Evolutionary conservation across 1,140 invertebrate species (phyloP).

Genomic region (Paraescarpia echinospica): DNA sequence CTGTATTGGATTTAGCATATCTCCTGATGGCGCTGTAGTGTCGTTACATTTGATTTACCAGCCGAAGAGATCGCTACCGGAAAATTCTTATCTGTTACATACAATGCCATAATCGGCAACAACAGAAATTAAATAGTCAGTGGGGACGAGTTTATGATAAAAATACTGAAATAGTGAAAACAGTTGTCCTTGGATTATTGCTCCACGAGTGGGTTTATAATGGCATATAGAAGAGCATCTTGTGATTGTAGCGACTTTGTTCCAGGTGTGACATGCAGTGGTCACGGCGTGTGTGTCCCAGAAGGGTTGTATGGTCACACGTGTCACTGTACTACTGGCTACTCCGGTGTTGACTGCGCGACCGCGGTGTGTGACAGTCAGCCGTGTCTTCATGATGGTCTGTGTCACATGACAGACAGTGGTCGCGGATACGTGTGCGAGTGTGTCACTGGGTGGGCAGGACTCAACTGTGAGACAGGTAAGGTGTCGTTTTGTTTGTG

Average conservation of each 20-base stretch:
- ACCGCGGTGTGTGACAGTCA: background rate
- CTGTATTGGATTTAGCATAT: too few relatives aligned
- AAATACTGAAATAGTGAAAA: too few relatives aligned
- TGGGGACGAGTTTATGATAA: too few relatives aligned
- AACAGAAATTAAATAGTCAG: too few relatives aligned
- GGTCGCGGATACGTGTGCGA: slow-evolving; percentile 6
- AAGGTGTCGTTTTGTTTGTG: background rate
- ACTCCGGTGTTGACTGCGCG: slow-evolving; percentile 2
- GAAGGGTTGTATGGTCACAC: background rate
- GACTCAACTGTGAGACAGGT: background rate
- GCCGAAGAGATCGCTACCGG: too few relatives aligned
- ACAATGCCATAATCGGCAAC: too few relatives aligned
- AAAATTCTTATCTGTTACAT: too few relatives aligned
- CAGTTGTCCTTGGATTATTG: too few relatives aligned
- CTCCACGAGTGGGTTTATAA: too few relatives aligned
- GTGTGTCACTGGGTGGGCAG: background rate
- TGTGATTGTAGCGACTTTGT: background rate
- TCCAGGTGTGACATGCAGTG: slow-evolving; percentile 12
- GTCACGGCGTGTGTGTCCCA: background rate
- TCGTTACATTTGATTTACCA: too few relatives aligned
- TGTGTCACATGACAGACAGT: slow-evolving; percentile 8
- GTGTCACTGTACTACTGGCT: slow-evolving; percentile 15
- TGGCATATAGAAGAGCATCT: too few relatives aligned
- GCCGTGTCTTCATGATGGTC: slow-evolving; percentile 8
- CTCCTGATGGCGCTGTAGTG: too few relatives aligned